Evolutionary conservation across 2,797 vertebrate species (phyloP).

Genomic region (Adelosebastes latens): DNA sequence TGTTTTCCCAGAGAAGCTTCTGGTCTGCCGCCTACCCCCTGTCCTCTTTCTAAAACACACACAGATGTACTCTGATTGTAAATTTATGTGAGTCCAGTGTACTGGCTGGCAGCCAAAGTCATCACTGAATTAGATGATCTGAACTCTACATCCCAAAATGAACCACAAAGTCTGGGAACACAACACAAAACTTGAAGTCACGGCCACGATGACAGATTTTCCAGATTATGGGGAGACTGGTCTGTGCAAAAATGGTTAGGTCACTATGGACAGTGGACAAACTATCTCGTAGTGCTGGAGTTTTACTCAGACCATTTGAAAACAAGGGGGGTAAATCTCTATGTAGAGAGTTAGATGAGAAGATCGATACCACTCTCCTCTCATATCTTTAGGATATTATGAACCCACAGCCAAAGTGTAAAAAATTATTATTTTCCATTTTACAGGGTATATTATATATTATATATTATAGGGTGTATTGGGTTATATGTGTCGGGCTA

Average conservation of each 20-base stretch:
- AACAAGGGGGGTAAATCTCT: no score
- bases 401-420: no score
- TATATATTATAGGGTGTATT: not conserved
- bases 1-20: slow-evolving; percentile 80
- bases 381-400: no score
- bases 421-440: no score
- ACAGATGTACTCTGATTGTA: slow-evolving; percentile 39
- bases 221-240: not conserved
- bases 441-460: no score
- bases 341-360: no score
- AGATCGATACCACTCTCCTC: no score
- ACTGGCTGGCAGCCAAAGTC: slow-evolving; percentile 68
- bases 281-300: not conserved
- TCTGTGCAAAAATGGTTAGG: not conserved
- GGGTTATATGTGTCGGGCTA: no score
- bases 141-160: slow-evolving; percentile 58
- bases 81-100: slow-evolving; percentile 51
- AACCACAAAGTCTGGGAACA: slow-evolving; percentile 58
- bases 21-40: slow-evolving; percentile 44
- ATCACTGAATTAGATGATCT: slow-evolving; percentile 54
- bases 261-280: not conserved
- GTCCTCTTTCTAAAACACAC: slow-evolving; percentile 40
- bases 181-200: not conserved
- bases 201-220: slow-evolving; percentile 8
- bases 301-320: not conserved